A percentile compares a stretch with the other conserved stretches of the same genome.
Evolutionary conservation across 2,888 invertebrate genomes (phyloP).

Genomic region (Acleris literana): DNA sequence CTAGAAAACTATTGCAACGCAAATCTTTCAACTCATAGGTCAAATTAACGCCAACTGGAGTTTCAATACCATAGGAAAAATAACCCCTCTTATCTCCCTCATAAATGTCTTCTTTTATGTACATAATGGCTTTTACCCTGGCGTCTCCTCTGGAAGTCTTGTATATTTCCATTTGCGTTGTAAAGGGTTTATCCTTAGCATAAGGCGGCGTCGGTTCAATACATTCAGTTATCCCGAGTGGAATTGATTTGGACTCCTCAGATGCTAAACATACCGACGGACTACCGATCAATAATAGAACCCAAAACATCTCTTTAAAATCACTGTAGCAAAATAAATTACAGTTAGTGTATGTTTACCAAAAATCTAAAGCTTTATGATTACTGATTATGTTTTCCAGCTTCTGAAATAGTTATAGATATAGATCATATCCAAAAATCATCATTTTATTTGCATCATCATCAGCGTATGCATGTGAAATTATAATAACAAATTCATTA

Average conservation of each 20-base stretch:
- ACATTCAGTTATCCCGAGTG: neutral
- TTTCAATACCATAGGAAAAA: neutral
- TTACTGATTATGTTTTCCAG: too few relatives aligned
- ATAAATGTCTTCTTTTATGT: neutral
- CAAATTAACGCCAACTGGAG: neutral
- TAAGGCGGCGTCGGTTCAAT: neutral
- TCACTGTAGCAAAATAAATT: neutral
- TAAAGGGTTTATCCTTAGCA: neutral
- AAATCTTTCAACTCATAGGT: conserved; percentile 1
- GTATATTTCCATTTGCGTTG: neutral
- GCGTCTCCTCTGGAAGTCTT: neutral
- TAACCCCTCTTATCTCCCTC: neutral
- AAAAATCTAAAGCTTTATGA: neutral
- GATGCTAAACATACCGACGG: neutral
- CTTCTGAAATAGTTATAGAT: too few relatives aligned
- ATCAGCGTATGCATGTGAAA: too few relatives aligned
- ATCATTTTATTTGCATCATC: too few relatives aligned
- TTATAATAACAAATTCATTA: too few relatives aligned
- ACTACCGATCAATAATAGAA: neutral
- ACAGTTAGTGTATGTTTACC: neutral
- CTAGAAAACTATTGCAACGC: neutral
- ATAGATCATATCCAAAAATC: too few relatives aligned
- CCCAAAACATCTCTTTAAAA: neutral
- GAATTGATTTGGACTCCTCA: neutral
- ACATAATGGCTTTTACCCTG: neutral